Evolutionary conservation across 2,113 vertebrate genomes (phyloP).

Genomic region (Mugil cephalus): DNA sequence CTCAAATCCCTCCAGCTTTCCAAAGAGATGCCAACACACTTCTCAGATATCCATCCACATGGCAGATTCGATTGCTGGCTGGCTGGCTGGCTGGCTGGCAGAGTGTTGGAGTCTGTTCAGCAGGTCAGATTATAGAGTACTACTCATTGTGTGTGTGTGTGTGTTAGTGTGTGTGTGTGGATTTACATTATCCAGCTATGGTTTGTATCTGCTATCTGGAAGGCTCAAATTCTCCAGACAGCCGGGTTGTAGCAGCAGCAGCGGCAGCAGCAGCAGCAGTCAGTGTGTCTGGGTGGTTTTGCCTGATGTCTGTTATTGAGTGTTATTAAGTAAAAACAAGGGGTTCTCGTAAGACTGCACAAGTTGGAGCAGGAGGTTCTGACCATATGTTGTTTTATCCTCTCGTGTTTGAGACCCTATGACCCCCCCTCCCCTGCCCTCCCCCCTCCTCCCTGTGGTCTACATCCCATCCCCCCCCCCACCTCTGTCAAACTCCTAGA

Average conservation of each 20-base stretch:
- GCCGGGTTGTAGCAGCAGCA: constrained; percentile 6
- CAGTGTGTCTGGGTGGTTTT: constrained; percentile 18
- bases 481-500: constrained; percentile 45
- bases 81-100: constrained; percentile 64
- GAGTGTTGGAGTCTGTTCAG: constrained; percentile 68
- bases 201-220: constrained; percentile 49
- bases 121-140: constrained; percentile 63
- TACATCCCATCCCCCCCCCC: constrained; percentile 13
- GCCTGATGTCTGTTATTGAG: constrained; percentile 36
- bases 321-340: constrained; percentile 11
- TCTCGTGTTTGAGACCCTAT: constrained; percentile 44
- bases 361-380: constrained; percentile 22
- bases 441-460: no score
- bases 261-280: background rate
- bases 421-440: constrained; percentile 3
- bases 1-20: constrained; percentile 62
- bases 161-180: constrained; percentile 41
- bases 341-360: constrained; percentile 30
- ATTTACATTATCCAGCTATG: constrained; percentile 46
- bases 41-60: constrained; percentile 80
- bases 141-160: constrained; percentile 33
- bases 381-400: constrained; percentile 72
- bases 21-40: constrained; percentile 70
- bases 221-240: constrained; percentile 51
- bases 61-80: constrained; percentile 69